Evolutionary conservation across 2,888 invertebrate genomes (phyloP), one percentile per base, ranked within the genome.

Genomic region (Drosophila meridiana): DNA sequence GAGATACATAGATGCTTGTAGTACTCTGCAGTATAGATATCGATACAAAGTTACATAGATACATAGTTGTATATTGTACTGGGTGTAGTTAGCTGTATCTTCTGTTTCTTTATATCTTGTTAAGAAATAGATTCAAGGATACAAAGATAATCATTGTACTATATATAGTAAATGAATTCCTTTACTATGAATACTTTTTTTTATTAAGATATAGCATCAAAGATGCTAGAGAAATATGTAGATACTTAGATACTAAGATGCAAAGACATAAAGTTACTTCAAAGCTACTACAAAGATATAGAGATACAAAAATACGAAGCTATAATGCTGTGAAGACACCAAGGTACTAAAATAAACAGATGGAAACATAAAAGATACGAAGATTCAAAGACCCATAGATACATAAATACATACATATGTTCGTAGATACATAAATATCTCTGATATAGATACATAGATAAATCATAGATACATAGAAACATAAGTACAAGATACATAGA

Each of bases 81-180:
- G n/a, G n/a, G 3, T n/a, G 13, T 47, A 20, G 20, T 0, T 40
- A 14, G 13, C 28, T 28, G 5, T 32, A 7, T 26, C 11, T 45
- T n/a, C 26, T 0, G 26, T 13, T 32, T 30, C 48, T 30, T 14
- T 30, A 0, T 32, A 50, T 32, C n/a, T 50, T 9, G n/a, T 32
- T 9, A n/a, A 50, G 30, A 50, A 50, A 50, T 30, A 50, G 48
- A 50, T 50, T 9, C 4, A 50, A n/a, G 7, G 48, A 50, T 32
- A 9, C 48, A 32, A 48, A 48, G 48, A 48, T 48, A 30, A 6
- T 13, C 1, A 26, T 5, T 13, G 7, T 14, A 14, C 28, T 48
- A 5, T 11, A 4, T 43, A 30, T 30, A 48, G 48, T 9, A 14
- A 48, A 9, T 30, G 4, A n/a, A 48, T 30, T 4, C 2, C 30